Evolutionary conservation across 2,113 vertebrate species (phyloP), one percentile per base, ranked within the genome.

Genomic region (Nicator chloris): DNA sequence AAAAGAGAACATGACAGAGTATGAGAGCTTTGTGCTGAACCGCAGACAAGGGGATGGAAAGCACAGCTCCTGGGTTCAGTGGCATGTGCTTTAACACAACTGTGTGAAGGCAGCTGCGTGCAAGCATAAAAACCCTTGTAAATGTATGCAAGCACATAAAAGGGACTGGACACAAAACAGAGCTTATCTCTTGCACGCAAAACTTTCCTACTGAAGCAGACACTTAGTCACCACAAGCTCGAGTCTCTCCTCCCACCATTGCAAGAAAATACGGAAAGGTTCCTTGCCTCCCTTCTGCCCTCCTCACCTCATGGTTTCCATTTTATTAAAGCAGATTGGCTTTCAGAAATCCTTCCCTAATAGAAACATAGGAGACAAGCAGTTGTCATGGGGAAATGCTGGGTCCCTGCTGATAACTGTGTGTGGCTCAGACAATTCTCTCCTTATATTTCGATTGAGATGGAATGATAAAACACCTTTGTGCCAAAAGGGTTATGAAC

Each of bases 381-480:
- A 5, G 56, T 20, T 54, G 49, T 82, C 77, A 78, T 12, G 0
- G 53, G 65, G 51, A 82, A 76, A 56, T 26, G 40, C 40, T 69
- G 73, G 21, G 45, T 82, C 63, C 92, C 82, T 44, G 40, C 56
- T 90, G 78, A 59, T 71, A 79, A 78, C 53, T 94, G 57, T 28
- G 35, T 64, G 28, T 57, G 31, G 49, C 44, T 85, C 82, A 85
- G 61, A n/a, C 61, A 90, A 19, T 68, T 37, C 35, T 78, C 40
- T 91, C 90, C 47, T 6, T 81, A 22, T 60, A 51, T 90, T 93
- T 72, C 44, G 66, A 42, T 73, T 42, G n/a, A 87, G 84, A 61
- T 61, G 37, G 57, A 91, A 85, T 3, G 13, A 79, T 60, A 72
- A 87, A 82, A 81, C 13, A 28, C n/a, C 47, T 56, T 40, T 33